Percentiles rank a stretch among this genome's conserved stretches.
These are phyloP conservation scores for Illadopsis cleaveri DNA, from an alignment of 2,113 vertebrate genomes.

Conservation along the genomic window DNA sequence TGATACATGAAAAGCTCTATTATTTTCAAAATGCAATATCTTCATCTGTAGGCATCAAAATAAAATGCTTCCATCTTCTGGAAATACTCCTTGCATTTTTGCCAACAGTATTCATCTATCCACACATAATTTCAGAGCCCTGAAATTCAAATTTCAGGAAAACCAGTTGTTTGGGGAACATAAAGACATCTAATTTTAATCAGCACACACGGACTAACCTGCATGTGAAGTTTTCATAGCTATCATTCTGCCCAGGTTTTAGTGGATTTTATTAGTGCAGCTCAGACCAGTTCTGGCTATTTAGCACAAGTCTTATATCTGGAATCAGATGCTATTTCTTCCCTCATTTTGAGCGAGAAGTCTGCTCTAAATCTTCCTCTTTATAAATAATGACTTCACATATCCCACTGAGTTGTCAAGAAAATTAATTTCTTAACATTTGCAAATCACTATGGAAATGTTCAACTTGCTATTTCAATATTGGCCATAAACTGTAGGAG, in stretches of 20 bases:
- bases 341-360: background rate
- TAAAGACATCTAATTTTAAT: background rate
- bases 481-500: background rate
- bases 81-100: background rate
- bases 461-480: background rate
- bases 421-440: constrained; percentile 46
- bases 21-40: background rate
- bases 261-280: background rate
- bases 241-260: background rate
- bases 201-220: background rate
- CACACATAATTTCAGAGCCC: background rate
- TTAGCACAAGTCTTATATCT: background rate
- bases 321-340: background rate
- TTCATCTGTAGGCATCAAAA: background rate
- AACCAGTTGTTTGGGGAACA: background rate
- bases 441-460: constrained; percentile 34
- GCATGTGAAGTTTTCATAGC: background rate
- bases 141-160: background rate
- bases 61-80: background rate
- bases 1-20: background rate
- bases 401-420: background rate
- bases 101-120: background rate
- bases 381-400: background rate
- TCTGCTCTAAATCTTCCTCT: background rate
- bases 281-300: background rate